Evolutionary conservation across 2,888 invertebrate genomes (phyloP).

Genomic region (Chrysolina oricalcia): DNA sequence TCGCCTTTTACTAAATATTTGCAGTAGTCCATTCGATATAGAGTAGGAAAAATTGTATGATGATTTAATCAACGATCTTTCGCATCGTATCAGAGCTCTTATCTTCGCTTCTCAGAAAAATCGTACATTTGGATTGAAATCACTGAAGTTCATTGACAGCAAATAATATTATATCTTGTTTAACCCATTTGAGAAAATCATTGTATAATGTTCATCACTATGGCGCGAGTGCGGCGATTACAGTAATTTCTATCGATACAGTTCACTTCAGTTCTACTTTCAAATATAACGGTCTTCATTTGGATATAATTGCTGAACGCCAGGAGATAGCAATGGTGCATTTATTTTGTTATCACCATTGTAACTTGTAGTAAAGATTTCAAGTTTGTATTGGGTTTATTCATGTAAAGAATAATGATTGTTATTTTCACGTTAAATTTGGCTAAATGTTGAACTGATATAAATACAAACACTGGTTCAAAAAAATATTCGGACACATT

Average conservation of each 20-base stretch:
- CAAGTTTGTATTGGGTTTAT: background rate
- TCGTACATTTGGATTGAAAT: background rate
- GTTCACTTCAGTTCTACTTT: conserved; percentile 61
- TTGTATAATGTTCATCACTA: conserved; percentile 47
- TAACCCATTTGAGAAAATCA: conserved; percentile 47
- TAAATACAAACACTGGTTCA: too few relatives aligned
- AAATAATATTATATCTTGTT: conserved; percentile 31
- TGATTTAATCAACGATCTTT: too few relatives aligned
- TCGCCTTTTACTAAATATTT: too few relatives aligned
- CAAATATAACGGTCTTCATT: conserved; percentile 62
- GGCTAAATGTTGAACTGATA: background rate
- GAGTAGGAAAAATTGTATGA: too few relatives aligned
- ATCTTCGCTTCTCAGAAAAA: conserved; percentile 3
- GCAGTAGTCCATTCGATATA: too few relatives aligned
- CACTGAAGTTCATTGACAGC: conserved; percentile 16
- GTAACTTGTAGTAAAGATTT: background rate
- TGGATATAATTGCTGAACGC: conserved; percentile 53
- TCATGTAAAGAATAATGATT: background rate
- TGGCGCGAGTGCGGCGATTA: conserved; percentile 39
- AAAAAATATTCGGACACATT: too few relatives aligned
- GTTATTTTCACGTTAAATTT: background rate
- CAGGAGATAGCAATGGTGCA: conserved; percentile 20
- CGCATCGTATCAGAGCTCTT: background rate
- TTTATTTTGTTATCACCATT: background rate
- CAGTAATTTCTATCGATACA: conserved; percentile 46